Conservation (phyloP, 2,888 invertebrate genomes). For the Allacma fusca region DNA sequence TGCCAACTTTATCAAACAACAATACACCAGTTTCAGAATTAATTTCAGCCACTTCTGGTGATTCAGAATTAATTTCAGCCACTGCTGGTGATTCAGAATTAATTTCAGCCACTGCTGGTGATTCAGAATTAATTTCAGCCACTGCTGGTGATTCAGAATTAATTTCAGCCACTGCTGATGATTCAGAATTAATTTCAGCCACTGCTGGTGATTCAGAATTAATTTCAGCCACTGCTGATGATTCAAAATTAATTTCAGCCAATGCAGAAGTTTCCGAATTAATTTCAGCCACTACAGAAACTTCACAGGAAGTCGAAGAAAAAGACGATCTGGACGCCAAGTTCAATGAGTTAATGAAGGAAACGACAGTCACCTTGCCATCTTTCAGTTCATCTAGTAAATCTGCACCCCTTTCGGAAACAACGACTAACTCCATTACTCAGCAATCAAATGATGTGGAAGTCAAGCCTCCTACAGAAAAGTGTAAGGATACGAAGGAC, state of each 20-base stretch:
- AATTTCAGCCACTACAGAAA: not conserved
- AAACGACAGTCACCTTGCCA: conserved; percentile 10
- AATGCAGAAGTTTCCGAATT: not conserved
- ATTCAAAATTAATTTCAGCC: not conserved
- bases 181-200: not conserved
- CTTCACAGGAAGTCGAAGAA: not conserved
- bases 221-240: no score
- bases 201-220: no score
- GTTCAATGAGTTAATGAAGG: conserved; percentile 18
- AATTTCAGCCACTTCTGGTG: no score
- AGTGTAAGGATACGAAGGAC: no score
- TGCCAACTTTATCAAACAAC: not conserved
- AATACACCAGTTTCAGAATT: not conserved
- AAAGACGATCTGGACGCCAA: conserved; percentile 13
- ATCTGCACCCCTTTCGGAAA: not conserved
- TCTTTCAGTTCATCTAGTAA: not conserved
- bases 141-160: no score
- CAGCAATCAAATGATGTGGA: not conserved
- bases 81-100: no score
- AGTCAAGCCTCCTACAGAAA: not conserved
- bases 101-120: no score
- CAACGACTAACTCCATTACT: not conserved
- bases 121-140: not conserved
- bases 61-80: not conserved
- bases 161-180: no score